Percentiles rank a stretch among this genome's conserved stretches.
Evolutionary conservation across 2,113 vertebrate genomes (phyloP).

Genomic region (Misgurnus mizolepis): DNA sequence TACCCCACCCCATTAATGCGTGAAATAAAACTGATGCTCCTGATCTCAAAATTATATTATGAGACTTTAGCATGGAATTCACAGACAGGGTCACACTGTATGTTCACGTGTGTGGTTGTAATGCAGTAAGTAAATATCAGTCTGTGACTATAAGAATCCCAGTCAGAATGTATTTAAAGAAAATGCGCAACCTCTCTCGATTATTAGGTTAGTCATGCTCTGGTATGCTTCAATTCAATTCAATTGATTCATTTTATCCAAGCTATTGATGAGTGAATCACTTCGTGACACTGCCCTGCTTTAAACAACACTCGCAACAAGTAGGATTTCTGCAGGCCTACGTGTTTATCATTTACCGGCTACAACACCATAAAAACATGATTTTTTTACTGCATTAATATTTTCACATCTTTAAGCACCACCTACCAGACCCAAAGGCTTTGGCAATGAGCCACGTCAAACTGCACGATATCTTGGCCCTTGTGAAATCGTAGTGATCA

Average conservation of each 20-base stretch:
- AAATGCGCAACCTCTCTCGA: constrained; percentile 20
- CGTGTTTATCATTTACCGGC: background rate
- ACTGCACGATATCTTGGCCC: constrained; percentile 94
- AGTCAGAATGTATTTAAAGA: background rate
- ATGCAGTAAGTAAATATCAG: background rate
- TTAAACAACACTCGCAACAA: background rate
- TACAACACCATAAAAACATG: too few relatives aligned
- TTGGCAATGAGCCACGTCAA: constrained; percentile 98
- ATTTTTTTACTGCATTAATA: background rate
- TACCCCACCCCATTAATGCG: too few relatives aligned
- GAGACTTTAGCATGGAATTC: too few relatives aligned
- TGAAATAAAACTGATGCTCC: too few relatives aligned
- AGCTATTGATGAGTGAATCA: background rate
- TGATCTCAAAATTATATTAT: too few relatives aligned
- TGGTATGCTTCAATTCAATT: background rate
- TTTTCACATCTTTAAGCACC: constrained; percentile 51
- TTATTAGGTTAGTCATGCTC: background rate
- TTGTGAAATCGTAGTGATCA: constrained; percentile 93
- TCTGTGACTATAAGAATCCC: background rate
- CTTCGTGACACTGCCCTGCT: background rate
- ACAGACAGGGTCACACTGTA: too few relatives aligned
- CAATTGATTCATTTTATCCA: background rate
- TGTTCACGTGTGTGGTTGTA: too few relatives aligned
- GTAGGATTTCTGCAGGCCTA: background rate
- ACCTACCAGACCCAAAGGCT: constrained; percentile 96